Conservation (phyloP, 1,140 invertebrate species). For the Onthophagus taurus region DNA sequence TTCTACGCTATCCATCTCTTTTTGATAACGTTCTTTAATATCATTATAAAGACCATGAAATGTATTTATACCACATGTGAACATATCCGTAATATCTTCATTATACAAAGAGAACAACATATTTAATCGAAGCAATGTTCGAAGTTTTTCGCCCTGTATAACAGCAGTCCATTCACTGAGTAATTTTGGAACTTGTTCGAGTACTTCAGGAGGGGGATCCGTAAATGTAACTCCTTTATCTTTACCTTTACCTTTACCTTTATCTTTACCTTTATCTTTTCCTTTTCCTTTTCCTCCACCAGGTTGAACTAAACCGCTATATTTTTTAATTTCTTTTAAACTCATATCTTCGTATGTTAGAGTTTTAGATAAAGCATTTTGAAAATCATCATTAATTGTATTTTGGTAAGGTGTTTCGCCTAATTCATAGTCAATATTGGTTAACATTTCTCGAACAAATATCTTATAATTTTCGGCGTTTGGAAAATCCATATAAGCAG, state of each 20-base stretch:
- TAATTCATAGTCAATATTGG: neutral
- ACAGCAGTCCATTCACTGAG: slow-evolving; percentile 44
- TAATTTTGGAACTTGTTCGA: slow-evolving; percentile 17
- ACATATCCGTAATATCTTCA: slow-evolving; percentile 40
- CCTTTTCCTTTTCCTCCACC: slow-evolving; percentile 8
- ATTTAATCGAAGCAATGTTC: slow-evolving; percentile 39
- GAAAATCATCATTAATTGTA: neutral
- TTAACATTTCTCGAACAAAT: neutral
- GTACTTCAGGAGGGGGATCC: slow-evolving; percentile 16
- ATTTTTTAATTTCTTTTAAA: neutral
- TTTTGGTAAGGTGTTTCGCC: slow-evolving; percentile 2
- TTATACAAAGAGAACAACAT: slow-evolving; percentile 36
- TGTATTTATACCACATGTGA: slow-evolving; percentile 34
- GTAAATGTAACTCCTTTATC: slow-evolving; percentile 9
- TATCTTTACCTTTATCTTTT: neutral
- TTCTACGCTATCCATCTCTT: slow-evolving; percentile 46
- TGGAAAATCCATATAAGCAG: slow-evolving; percentile 2
- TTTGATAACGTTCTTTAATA: slow-evolving; percentile 43
- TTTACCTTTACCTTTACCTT: slow-evolving; percentile 9
- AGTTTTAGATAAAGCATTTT: neutral
- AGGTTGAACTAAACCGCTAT: slow-evolving; percentile 8
- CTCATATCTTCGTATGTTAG: neutral
- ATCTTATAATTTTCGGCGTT: neutral
- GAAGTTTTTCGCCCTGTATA: slow-evolving; percentile 42
- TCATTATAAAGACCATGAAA: slow-evolving; percentile 39